Base-by-base conservation (phyloP, 2,797 vertebrate species). In the Sebastolobus altivelis region DNA sequence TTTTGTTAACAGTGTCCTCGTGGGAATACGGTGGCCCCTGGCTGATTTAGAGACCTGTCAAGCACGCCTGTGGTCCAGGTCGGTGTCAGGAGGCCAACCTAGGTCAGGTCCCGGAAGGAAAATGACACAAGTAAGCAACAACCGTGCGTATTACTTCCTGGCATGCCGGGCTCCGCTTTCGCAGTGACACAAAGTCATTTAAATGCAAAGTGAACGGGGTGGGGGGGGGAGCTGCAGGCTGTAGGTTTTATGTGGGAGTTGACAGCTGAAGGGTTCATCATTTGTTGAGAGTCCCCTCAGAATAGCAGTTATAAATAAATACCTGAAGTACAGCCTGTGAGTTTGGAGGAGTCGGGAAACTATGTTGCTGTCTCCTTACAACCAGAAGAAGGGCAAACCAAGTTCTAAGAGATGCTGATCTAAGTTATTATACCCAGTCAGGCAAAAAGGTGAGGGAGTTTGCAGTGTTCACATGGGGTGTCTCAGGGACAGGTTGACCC, bases 221-320 rank as follows among this genome's bases (percentile, higher is more conserved):
- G 78, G 81, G 4, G 20, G 20, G 49, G 20, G 77, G 76, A 55
- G 76, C 72, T 71, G 81, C 59, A 31, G 73, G 86, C 73, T 83
- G 71, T 55, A 58, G 72, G 61, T 81, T 91, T 84, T 69, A 75
- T 78, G 73, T 77, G 71, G 76, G 82, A 76, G 84, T 40, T 83
- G 91, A 93, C 87, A 83, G 83, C 75, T 90, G 87, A 91, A 25
- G 20, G 77, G 65, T 80, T 86, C 76, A 82, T 92, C 84, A 88
- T 91, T 89, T 87, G 84, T 88, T 87, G 71, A 80, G 74, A 65
- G 54, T 85, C 77, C 54, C 79, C 25, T 81, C 59, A 73, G 75
- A 81, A 56, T 14, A 75, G 74, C 35, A 55, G 77, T 77, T 87
- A 77, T 73, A 86, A 90, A 92, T 91, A 93, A 82, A 85, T 78